Evolutionary conservation across 2,113 vertebrate genomes (phyloP).

Genomic region (Misgurnus anguillicaudatus): DNA sequence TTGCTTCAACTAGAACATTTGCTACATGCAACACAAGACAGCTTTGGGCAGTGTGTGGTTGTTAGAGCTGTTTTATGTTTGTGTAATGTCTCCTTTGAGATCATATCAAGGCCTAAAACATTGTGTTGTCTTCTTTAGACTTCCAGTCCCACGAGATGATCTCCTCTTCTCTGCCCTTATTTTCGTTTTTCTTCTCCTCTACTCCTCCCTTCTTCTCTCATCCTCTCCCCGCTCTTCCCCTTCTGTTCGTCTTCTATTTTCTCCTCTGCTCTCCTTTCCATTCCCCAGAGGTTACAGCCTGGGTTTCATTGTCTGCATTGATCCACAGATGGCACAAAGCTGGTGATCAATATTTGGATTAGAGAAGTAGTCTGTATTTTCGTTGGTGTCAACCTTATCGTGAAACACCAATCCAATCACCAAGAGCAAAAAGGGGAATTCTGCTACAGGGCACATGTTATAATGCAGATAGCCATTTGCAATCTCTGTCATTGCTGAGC

Average conservation of each 20-base stretch:
- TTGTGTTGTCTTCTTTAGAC: slow-evolving; percentile 31
- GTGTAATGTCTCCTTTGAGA: slow-evolving; percentile 32
- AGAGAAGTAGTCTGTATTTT: slow-evolving; percentile 43
- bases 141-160: slow-evolving; percentile 31
- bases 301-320: slow-evolving; percentile 67
- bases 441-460: neutral
- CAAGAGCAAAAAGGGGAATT: neutral
- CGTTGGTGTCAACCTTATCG: slow-evolving; percentile 41
- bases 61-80: slow-evolving; percentile 8
- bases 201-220: no score
- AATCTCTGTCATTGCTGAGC: slow-evolving; percentile 33
- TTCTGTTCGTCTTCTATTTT: neutral
- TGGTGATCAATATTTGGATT: slow-evolving; percentile 64
- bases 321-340: slow-evolving; percentile 54
- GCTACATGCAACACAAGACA: neutral
- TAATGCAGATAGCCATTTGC: slow-evolving; percentile 3
- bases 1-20: neutral
- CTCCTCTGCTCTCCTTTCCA: neutral
- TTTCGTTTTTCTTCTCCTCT: no score
- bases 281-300: slow-evolving; percentile 58
- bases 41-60: neutral
- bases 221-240: no score
- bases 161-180: neutral
- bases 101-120: slow-evolving; percentile 35
- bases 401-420: neutral